These are phyloP conservation scores for Neolamprologus tretocephalus DNA, from an alignment of 2,113 vertebrate species.

Conservation along the genomic window DNA sequence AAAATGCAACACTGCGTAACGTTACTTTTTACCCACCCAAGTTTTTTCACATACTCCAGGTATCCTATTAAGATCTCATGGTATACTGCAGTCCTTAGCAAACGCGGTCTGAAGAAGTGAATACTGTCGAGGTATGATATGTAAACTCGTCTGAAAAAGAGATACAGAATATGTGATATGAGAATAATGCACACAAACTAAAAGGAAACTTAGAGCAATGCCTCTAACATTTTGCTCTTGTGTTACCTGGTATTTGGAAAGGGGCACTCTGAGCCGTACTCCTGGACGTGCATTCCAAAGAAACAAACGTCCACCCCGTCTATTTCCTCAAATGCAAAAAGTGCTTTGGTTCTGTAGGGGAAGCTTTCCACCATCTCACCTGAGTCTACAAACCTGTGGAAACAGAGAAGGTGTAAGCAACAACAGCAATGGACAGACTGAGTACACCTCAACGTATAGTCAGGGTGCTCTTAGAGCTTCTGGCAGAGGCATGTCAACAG, in stretches of 20 bases:
- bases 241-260: constrained; percentile 95
- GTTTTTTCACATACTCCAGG: constrained; percentile 96
- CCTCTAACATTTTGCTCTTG: neutral
- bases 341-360: constrained; percentile 98
- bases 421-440: neutral
- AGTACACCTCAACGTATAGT: neutral
- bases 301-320: constrained; percentile 96
- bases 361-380: constrained; percentile 94
- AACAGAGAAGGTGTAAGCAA: neutral
- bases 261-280: constrained; percentile 93
- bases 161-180: neutral
- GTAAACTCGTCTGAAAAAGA: constrained; percentile 84
- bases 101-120: constrained; percentile 95
- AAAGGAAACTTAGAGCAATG: neutral
- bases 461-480: neutral
- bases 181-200: neutral
- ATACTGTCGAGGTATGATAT: constrained; percentile 98
- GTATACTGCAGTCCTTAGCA: constrained; percentile 94
- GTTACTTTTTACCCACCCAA: constrained; percentile 77
- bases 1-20: neutral
- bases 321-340: constrained; percentile 98
- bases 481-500: neutral
- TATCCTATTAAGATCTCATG: constrained; percentile 98
- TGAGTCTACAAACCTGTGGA: constrained; percentile 88
- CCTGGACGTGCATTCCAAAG: constrained; percentile 98